Conservation (phyloP, 2,888 invertebrate genomes). For the Argyra leucocephala region DNA sequence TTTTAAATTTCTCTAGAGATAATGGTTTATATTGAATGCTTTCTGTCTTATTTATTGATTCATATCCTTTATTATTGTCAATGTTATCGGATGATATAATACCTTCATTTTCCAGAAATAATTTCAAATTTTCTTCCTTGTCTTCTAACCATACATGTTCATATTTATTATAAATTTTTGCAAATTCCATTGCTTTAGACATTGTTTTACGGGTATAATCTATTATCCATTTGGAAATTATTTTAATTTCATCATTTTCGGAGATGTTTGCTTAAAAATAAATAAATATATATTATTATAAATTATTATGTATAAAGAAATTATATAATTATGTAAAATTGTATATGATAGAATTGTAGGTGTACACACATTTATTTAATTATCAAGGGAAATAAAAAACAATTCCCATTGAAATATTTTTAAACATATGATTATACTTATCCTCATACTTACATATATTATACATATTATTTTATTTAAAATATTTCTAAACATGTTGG, state of each 20-base stretch:
- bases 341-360: too few species aligned
- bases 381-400: too few species aligned
- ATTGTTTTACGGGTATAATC: constrained; percentile 40
- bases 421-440: too few species aligned
- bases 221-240: constrained; percentile 48
- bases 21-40: neutral
- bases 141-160: constrained; percentile 71
- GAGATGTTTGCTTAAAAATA: constrained; percentile 41
- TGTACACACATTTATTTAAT: too few species aligned
- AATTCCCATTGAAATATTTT: too few species aligned
- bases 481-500: too few species aligned
- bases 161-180: constrained; percentile 53
- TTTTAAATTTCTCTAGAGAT: constrained; percentile 15
- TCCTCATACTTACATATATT: too few species aligned
- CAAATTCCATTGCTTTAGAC: constrained; percentile 37
- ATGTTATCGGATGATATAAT: neutral
- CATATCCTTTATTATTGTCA: neutral
- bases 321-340: too few species aligned
- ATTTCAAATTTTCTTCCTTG: constrained; percentile 57
- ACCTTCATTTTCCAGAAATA: constrained; percentile 27
- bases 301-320: neutral
- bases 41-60: neutral
- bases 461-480: too few species aligned
- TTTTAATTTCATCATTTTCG: constrained; percentile 48
- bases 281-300: neutral